Evolutionary conservation across 2,888 invertebrate species (phyloP), one percentile per base, ranked within the genome.

Genomic region (Microchrysa polita): DNA sequence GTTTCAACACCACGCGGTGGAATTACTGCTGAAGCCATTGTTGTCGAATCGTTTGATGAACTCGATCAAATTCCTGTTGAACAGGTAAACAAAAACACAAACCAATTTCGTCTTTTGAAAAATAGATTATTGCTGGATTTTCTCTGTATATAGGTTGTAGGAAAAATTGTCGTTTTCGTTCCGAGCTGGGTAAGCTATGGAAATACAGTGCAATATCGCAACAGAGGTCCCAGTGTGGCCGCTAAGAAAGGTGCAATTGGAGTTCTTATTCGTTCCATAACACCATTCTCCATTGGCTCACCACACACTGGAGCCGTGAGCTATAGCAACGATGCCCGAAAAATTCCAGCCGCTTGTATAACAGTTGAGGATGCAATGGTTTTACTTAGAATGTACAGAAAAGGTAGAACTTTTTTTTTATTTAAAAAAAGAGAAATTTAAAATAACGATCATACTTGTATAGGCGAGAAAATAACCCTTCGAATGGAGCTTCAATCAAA

Each of bases 141-240:
- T n/a, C n/a, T n/a, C n/a, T n/a, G n/a, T n/a, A n/a, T n/a, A n/a
- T 7, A 89, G 80, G 88, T 92, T 72, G 81, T 83, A 77, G 87
- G 92, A 5, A 94, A 93, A 87, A 94, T 95, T 74, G 92, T 95
- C 9, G 88, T 95, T 1, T 94, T 88, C 82, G 91, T 92, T 81
- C 88, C 92, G 78, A 83, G 87, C 63, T 93, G 87, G 82, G 86
- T 87, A 23, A 86, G 85, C 0, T 95, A 95, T 81, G 88, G 89
- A 0, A 84, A 87, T 52, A 90, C 92, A 0, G 92, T 91, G 0
- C 77, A 81, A 63, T 94, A 93, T 81, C 87, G 94, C 79, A 81
- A 84, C 2, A 80, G 82, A 40, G 93, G 92, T 18, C 93, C 94
- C 1, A 82, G 87, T 0, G 88, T 85, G 82, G 94, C 94, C 1